Percentiles rank a stretch among this genome's conserved stretches.
These are phyloP conservation scores for Tetragonula carbonaria DNA, from an alignment of 2,888 invertebrate species.

Conservation along the genomic window DNA sequence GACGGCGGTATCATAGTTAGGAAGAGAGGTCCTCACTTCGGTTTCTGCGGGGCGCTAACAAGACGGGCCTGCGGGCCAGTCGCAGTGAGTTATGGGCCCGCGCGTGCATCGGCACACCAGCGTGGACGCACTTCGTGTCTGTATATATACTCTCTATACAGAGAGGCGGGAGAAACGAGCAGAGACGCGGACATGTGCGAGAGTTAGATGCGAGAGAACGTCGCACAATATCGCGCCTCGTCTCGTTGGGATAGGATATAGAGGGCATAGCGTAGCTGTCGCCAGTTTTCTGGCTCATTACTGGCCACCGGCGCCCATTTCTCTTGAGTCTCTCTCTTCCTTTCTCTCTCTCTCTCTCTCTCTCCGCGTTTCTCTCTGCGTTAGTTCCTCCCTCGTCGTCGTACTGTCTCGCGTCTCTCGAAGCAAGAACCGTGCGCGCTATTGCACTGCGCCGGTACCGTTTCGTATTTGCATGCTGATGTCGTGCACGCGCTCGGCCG, in stretches of 20 bases:
- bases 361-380: not conserved
- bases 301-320: conserved; percentile 79
- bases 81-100: conserved; percentile 80
- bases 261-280: conserved; percentile 81
- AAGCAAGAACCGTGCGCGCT: conserved; percentile 29
- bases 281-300: conserved; percentile 84
- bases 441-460: conserved; percentile 31
- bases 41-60: conserved; percentile 79
- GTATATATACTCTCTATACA: too few relatives aligned
- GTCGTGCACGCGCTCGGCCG: not conserved
- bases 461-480: conserved; percentile 40
- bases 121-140: not conserved
- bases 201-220: conserved; percentile 41
- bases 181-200: conserved; percentile 22
- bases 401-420: conserved; percentile 7
- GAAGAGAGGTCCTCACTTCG: conserved; percentile 68
- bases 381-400: conserved; percentile 31
- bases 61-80: conserved; percentile 77
- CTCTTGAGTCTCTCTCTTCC: conserved; percentile 63
- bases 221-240: conserved; percentile 65
- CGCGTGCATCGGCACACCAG: conserved; percentile 61
- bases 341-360: not conserved
- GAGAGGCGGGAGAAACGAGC: not conserved
- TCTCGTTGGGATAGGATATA: conserved; percentile 74
- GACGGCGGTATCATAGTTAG: conserved; percentile 76